Base-by-base conservation (phyloP, 2,888 invertebrate genomes). In the Volucella zonaria region DNA sequence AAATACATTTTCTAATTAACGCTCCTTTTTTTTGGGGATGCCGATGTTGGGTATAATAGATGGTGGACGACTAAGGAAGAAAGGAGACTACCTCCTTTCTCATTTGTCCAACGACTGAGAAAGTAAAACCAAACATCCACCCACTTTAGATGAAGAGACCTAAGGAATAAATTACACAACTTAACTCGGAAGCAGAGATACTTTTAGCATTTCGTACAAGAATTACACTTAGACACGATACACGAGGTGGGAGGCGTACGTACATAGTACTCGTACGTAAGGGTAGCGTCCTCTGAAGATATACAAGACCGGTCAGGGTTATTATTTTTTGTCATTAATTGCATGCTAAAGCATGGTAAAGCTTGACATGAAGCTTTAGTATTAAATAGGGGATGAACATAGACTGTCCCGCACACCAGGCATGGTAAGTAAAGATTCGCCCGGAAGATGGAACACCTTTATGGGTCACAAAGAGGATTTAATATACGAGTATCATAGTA, bases 1-100 rank as follows among this genome's bases (percentile, higher is more conserved):
- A 82, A 77, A 61, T 77, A 73, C 73, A 61, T 47, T 77, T 77
- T 71, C 77, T 66, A 82, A 82, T 77, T 81, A 81, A 64, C 54
- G 58, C 14, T 31, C 31, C 14, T 31, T 4, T 31, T 31, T 31
- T 62, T 42, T 49, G 40, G 47, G 52, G 8, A 58, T 43, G 31
- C 31, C 31, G 6, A 6, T 31, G 31, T 31, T 10, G 42, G 40
- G 42, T 47, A 47, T 45, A 59, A 52, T 79, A 38, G 42, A 73
- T 61, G 15, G 31, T 1, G 31, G 3, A 31, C 42, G 9, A 38
- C 15, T 43, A 15, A n/a, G n/a, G 38, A 12, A 47, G 40, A 43
- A 12, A n/a, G 59, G 23, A 42, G 23, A 23, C 54, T n/a, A 12
- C 23, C 40, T 18, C 11, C 31, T 42, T 18, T 54, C 10, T 18